Conservation (phyloP, 2,888 invertebrate species). For the Drosophila macrospina region DNA sequence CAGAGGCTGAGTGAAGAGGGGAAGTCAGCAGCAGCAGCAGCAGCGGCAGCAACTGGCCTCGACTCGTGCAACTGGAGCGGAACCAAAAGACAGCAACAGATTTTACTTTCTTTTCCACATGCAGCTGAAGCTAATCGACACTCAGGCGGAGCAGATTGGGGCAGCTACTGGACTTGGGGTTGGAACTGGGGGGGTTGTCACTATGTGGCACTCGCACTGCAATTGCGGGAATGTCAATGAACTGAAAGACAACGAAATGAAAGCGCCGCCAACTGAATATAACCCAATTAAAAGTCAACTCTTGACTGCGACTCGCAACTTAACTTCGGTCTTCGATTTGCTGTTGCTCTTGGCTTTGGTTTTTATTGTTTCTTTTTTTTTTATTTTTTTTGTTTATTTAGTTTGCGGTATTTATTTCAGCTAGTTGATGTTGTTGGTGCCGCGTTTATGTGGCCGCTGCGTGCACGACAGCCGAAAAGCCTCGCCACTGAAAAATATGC, state of each 20-base stretch:
- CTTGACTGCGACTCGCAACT: slow-evolving; percentile 29
- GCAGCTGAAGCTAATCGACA: slow-evolving; percentile 9
- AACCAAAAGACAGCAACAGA: slow-evolving; percentile 66
- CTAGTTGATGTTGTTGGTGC: slow-evolving; percentile 44
- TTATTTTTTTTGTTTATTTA: slow-evolving; percentile 10
- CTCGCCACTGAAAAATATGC: slow-evolving; percentile 67
- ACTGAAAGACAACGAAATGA: slow-evolving; percentile 62
- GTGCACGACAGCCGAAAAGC: slow-evolving; percentile 53
- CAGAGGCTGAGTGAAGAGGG: neutral
- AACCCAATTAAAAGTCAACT: slow-evolving; percentile 47
- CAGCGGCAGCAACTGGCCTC: slow-evolving; percentile 46
- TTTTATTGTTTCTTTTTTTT: slow-evolving; percentile 17
- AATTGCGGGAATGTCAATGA: slow-evolving; percentile 67
- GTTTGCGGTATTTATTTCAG: slow-evolving; percentile 47
- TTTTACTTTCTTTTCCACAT: slow-evolving; percentile 78
- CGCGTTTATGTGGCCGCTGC: slow-evolving; percentile 60
- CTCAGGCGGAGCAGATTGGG: neutral
- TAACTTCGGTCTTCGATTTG: slow-evolving; percentile 12
- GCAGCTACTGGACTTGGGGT: neutral
- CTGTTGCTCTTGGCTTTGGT: slow-evolving; percentile 6
- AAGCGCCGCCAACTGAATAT: slow-evolving; percentile 57
- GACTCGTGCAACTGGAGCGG: slow-evolving; percentile 70
- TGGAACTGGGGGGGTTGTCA: neutral
- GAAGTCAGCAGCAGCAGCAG: slow-evolving; percentile 6
- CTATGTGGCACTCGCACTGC: neutral